Evolutionary conservation across 2,113 vertebrate genomes (phyloP).

Genomic region (Labeo catla): DNA sequence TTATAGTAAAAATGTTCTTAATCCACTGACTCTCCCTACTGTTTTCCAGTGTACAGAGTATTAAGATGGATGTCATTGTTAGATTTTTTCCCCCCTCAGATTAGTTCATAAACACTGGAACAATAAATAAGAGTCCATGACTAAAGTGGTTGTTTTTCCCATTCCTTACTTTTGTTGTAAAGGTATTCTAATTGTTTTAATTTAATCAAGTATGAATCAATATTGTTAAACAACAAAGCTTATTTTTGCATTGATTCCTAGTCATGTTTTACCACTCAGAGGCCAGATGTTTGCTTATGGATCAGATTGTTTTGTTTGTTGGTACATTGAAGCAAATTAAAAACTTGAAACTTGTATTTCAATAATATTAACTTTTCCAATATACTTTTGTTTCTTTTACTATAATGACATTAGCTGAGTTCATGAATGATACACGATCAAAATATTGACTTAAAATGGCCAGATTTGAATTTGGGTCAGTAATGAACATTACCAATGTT

Average conservation of each 20-base stretch:
- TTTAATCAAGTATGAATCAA: neutral
- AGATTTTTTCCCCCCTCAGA: neutral
- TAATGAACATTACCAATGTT: neutral
- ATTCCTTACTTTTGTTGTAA: neutral
- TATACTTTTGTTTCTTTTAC: neutral
- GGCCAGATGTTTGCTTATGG: constrained; percentile 1
- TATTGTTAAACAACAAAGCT: neutral
- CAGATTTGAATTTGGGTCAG: neutral
- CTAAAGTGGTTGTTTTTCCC: constrained; percentile 1
- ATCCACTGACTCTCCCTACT: constrained; percentile 1
- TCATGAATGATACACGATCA: neutral
- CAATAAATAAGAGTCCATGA: constrained; percentile 54
- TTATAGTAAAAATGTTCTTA: neutral
- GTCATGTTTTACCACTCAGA: neutral
- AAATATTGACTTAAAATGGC: neutral
- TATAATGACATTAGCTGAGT: neutral
- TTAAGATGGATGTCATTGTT: constrained; percentile 21
- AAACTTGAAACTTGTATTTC: constrained; percentile 6
- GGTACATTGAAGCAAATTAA: constrained; percentile 10
- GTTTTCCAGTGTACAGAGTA: constrained; percentile 34
- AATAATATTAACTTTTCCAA: neutral
- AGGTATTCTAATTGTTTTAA: neutral
- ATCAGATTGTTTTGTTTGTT: neutral
- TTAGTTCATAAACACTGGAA: constrained; percentile 48
- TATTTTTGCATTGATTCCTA: neutral